Evolutionary conservation across 2,888 invertebrate genomes (phyloP).

Genomic region (Bedellia somnulentella): DNA sequence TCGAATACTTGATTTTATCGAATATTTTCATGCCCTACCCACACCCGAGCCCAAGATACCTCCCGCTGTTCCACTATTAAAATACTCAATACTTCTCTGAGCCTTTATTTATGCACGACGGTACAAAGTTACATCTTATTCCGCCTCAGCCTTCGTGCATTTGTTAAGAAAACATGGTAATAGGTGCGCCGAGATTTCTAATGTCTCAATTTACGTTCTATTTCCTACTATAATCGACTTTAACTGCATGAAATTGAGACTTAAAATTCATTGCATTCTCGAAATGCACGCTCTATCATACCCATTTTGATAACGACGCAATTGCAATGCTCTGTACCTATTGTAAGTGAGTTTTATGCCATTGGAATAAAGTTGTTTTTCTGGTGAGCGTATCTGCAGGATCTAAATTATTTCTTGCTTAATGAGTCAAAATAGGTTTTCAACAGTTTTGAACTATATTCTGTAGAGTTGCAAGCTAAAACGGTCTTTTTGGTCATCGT

Average conservation of each 20-base stretch:
- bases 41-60: too few species aligned
- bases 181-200: slow-evolving; percentile 53
- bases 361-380: too few species aligned
- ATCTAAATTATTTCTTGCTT: slow-evolving; percentile 60
- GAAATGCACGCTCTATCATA: slow-evolving; percentile 25
- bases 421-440: slow-evolving; percentile 40
- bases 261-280: too few species aligned
- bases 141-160: slow-evolving; percentile 38
- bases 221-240: too few species aligned
- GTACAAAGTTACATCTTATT: slow-evolving; percentile 54
- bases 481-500: slow-evolving; percentile 3
- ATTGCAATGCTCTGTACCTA: slow-evolving; percentile 12
- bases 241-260: too few species aligned
- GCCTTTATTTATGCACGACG: slow-evolving; percentile 48
- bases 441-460: slow-evolving; percentile 15
- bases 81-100: slow-evolving; percentile 46
- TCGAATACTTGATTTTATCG: too few species aligned
- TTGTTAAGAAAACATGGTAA: slow-evolving; percentile 59
- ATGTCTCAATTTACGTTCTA: slow-evolving; percentile 48
- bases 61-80: slow-evolving; percentile 45
- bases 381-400: too few species aligned
- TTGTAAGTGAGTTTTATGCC: slow-evolving; percentile 20
- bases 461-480: slow-evolving; percentile 6
- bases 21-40: too few species aligned
- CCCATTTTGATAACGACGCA: slow-evolving; percentile 21